Conservation (phyloP, 1,140 invertebrate genomes). For the Solenopsis invicta region DNA sequence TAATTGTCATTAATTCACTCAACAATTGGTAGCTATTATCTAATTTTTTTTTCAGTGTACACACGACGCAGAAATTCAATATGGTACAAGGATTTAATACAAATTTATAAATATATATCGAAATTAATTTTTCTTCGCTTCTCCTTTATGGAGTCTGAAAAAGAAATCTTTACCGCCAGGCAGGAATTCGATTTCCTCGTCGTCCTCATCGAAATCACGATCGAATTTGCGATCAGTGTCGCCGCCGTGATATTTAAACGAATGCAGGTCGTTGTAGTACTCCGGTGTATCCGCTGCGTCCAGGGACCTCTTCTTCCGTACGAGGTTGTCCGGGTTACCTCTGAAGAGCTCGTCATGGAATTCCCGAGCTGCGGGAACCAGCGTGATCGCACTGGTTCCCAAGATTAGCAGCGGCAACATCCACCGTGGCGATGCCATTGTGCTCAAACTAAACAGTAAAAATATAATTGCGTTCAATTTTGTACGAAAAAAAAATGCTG, state of each 20-base stretch:
- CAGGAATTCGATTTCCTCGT: conserved; percentile 79
- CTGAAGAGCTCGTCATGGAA: conserved; percentile 80
- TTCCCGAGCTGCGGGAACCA: conserved; percentile 71
- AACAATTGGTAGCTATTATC: too few relatives aligned
- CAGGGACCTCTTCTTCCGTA: conserved; percentile 84
- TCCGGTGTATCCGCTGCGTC: conserved; percentile 76
- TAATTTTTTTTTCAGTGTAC: too few relatives aligned
- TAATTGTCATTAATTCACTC: too few relatives aligned
- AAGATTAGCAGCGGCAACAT: conserved; percentile 70
- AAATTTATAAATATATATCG: conserved; percentile 5
- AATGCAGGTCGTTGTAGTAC: conserved; percentile 79
- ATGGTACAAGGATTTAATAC: background rate
- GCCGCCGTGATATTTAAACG: conserved; percentile 80
- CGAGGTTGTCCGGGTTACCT: conserved; percentile 84
- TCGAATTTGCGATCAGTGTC: conserved; percentile 76
- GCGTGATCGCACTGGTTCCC: conserved; percentile 66
- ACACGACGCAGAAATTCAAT: background rate
- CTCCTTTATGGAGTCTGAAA: background rate
- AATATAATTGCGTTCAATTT: background rate
- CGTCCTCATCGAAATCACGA: conserved; percentile 74
- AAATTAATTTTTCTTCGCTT: background rate
- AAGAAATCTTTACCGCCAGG: conserved; percentile 73
- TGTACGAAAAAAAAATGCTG: background rate
- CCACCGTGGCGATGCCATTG: conserved; percentile 66
- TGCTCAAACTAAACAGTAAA: background rate